Conservation (phyloP, 2,113 vertebrate species). For the Solea senegalensis region DNA sequence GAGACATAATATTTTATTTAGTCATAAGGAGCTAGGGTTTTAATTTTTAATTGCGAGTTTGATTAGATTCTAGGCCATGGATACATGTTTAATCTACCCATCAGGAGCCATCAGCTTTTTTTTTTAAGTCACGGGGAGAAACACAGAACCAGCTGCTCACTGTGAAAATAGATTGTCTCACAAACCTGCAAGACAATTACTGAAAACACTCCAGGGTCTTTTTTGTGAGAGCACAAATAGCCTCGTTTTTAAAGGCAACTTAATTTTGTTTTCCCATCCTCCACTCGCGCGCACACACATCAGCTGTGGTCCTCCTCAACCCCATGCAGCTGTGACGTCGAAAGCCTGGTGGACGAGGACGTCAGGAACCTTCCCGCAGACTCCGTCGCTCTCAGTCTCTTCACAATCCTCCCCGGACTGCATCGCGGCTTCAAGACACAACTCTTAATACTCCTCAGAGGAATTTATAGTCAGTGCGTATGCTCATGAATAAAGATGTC, state of each 20-base stretch:
- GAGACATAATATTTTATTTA: conserved; percentile 62
- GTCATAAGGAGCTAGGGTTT: conserved; percentile 49
- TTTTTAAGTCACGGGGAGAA: conserved; percentile 50
- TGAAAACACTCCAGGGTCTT: conserved; percentile 44
- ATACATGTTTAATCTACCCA: conserved; percentile 70
- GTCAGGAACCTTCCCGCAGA: conserved; percentile 36
- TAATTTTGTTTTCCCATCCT: conserved; percentile 28
- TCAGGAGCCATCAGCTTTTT: conserved; percentile 47
- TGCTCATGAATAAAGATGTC: conserved; percentile 82
- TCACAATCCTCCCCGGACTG: conserved; percentile 60
- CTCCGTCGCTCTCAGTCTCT: conserved; percentile 40
- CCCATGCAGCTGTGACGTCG: conserved; percentile 37
- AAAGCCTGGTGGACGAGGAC: conserved; percentile 44
- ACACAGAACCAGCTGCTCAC: conserved; percentile 56
- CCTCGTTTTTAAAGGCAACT: conserved; percentile 41
- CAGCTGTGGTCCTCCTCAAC: conserved; percentile 9
- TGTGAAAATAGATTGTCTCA: conserved; percentile 49
- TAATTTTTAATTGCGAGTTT: conserved; percentile 73
- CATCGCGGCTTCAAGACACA: conserved; percentile 64
- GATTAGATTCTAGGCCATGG: conserved; percentile 68
- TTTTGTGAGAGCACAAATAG: conserved; percentile 17
- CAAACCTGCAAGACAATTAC: conserved; percentile 59
- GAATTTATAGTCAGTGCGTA: conserved; percentile 63
- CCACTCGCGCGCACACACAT: not conserved
- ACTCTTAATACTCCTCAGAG: conserved; percentile 74